Evolutionary conservation across 2,113 vertebrate genomes (phyloP).

Genomic region (Boleophthalmus pectinirostris): DNA sequence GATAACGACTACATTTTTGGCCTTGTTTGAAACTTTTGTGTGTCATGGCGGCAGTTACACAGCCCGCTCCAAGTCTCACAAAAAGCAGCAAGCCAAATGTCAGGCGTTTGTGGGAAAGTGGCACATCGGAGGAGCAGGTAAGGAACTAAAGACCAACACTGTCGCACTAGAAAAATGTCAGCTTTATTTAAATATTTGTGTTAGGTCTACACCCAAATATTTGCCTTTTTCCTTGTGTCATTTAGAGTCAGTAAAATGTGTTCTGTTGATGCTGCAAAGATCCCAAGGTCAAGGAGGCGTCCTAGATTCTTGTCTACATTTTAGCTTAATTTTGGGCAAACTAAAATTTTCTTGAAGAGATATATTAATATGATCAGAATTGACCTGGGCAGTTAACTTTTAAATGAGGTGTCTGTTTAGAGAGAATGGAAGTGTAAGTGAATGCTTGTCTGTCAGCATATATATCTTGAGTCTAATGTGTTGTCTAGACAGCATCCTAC

Average conservation of each 20-base stretch:
- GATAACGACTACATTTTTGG: constrained; percentile 22
- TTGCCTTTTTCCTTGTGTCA: background rate
- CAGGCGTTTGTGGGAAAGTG: constrained; percentile 1
- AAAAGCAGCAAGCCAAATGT: background rate
- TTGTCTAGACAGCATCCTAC: background rate
- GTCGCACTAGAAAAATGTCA: background rate
- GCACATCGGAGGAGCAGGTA: background rate
- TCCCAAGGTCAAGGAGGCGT: background rate
- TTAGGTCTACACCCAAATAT: background rate
- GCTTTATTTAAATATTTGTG: background rate
- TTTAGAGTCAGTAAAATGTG: background rate
- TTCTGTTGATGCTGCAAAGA: background rate
- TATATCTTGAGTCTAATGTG: background rate
- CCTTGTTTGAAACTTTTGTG: constrained; percentile 36
- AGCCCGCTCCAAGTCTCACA: constrained; percentile 3
- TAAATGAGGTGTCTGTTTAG: background rate
- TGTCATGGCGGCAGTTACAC: constrained; percentile 14
- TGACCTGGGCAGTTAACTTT: background rate
- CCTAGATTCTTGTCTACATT: background rate
- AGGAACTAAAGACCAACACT: background rate
- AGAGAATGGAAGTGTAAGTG: background rate
- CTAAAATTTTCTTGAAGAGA: no score
- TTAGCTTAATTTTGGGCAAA: background rate
- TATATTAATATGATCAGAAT: no score
- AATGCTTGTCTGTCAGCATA: background rate